A percentile compares a stretch with the other conserved stretches of the same genome.
These are phyloP conservation scores for Ormyrus thymus DNA, from an alignment of 2,888 invertebrate species.

Conservation along the genomic window DNA sequence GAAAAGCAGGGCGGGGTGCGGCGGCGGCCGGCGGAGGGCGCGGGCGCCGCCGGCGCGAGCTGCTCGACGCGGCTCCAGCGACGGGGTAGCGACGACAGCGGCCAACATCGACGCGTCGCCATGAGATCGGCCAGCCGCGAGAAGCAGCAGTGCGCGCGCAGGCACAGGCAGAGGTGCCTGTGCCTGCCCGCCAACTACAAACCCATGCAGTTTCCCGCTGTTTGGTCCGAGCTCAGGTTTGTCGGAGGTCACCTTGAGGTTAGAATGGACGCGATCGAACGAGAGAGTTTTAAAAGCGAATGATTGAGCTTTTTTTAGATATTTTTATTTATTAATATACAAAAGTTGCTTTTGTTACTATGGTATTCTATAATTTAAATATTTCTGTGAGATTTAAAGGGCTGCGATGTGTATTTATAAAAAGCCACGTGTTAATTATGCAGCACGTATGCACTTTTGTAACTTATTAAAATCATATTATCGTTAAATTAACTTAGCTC, in stretches of 20 bases:
- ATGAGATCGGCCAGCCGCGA: not conserved
- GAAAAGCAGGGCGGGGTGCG: not conserved
- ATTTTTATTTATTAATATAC: not conserved
- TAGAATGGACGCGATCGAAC: not conserved
- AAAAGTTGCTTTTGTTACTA: too few species aligned
- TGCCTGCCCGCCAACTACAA: slow-evolving; percentile 80
- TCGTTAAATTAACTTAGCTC: too few species aligned
- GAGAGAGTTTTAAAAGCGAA: not conserved
- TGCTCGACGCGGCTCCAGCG: too few species aligned
- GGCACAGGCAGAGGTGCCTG: slow-evolving; percentile 76
- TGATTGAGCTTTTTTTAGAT: not conserved
- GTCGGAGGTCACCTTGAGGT: not conserved
- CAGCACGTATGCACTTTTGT: too few species aligned
- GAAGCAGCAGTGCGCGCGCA: not conserved
- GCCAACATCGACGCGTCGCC: not conserved
- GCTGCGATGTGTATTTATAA: too few species aligned
- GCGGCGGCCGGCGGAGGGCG: not conserved
- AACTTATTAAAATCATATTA: too few species aligned
- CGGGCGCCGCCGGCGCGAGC: too few species aligned
- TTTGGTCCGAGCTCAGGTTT: slow-evolving; percentile 81
- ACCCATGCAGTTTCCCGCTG: slow-evolving; percentile 80
- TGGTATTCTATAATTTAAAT: too few species aligned
- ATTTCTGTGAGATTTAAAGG: too few species aligned
- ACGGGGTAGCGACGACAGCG: slow-evolving; percentile 5
- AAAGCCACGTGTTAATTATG: too few species aligned